Conservation (phyloP, 1,140 invertebrate genomes). For the Aphis craccivora region DNA sequence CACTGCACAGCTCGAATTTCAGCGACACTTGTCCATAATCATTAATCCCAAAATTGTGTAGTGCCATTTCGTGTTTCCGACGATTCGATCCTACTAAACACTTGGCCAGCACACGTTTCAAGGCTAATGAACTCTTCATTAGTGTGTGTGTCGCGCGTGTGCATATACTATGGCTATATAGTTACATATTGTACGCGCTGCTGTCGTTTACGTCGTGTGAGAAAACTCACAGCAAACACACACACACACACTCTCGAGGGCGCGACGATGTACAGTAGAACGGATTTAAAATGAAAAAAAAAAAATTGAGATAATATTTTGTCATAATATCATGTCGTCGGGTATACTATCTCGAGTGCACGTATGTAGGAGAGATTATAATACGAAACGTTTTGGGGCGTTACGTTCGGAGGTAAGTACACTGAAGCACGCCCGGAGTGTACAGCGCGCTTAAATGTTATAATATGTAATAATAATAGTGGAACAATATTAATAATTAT, state of each 20-base stretch:
- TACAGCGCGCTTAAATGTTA: not conserved
- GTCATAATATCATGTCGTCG: not conserved
- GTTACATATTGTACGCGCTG: not conserved
- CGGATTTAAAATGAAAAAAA: not conserved
- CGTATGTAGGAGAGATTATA: not conserved
- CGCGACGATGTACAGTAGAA: not conserved
- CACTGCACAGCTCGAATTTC: not conserved
- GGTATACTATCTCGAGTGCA: not conserved
- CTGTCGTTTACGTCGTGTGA: not conserved
- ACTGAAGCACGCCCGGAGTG: not conserved
- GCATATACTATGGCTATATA: not conserved
- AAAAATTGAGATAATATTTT: not conserved
- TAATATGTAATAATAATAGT: not conserved
- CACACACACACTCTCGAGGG: not conserved
- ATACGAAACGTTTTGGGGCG: not conserved
- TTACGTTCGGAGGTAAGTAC: not conserved
- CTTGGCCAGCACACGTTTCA: not conserved
- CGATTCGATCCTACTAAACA: not conserved
- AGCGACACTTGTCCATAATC: not conserved
- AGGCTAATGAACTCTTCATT: constrained; percentile 56
- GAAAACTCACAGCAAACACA: not conserved
- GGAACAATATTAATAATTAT: not conserved
- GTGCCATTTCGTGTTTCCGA: not conserved
- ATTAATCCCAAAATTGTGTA: not conserved
- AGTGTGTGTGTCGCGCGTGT: not conserved